Evolutionary conservation across 2,113 vertebrate species (phyloP).

Genomic region (Poeciliopsis turrubarensis): DNA sequence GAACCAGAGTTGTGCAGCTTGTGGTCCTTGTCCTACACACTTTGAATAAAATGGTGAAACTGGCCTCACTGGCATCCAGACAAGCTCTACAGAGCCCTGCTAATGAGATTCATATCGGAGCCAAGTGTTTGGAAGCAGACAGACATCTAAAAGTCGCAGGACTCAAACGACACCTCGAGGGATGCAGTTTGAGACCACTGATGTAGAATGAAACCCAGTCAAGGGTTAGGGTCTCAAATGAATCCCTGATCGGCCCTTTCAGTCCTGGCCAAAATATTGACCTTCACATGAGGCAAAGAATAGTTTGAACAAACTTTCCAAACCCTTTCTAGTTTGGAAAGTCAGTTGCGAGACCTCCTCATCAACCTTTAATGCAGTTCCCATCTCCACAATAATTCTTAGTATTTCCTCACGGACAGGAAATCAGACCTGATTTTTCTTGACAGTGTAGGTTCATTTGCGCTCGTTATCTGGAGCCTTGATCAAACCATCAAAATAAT

Average conservation of each 20-base stretch:
- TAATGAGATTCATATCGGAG: too few species aligned
- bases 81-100: too few species aligned
- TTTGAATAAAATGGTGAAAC: too few species aligned
- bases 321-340: background rate
- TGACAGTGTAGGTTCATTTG: constrained; percentile 7
- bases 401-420: background rate
- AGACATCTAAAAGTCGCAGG: too few species aligned
- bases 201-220: too few species aligned
- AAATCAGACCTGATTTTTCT: background rate
- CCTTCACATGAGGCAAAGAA: background rate
- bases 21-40: too few species aligned
- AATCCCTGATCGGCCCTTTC: background rate
- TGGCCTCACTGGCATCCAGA: too few species aligned
- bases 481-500: constrained; percentile 50
- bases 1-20: too few species aligned
- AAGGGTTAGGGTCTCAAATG: background rate
- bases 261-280: background rate
- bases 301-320: background rate
- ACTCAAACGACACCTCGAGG: too few species aligned
- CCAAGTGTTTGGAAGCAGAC: too few species aligned
- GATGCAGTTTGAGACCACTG: too few species aligned
- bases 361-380: background rate
- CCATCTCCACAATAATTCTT: too few species aligned
- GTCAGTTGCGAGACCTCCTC: background rate
- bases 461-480: constrained; percentile 26